Evolutionary conservation across 1,140 invertebrate species (phyloP).

Genomic region (Drosophila arizonae): DNA sequence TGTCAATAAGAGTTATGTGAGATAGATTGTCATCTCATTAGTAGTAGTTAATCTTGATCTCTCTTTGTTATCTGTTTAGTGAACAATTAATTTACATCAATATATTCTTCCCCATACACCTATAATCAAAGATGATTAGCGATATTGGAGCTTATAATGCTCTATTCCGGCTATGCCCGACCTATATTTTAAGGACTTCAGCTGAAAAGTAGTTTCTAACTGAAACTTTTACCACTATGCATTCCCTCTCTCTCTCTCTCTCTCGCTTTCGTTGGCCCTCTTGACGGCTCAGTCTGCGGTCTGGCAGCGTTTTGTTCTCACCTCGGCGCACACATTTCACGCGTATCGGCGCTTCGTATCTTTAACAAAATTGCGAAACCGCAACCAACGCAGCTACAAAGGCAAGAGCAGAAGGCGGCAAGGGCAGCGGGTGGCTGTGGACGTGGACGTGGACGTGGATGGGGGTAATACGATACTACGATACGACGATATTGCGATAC

Average conservation of each 20-base stretch:
- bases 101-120: no score
- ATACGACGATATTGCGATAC: constrained; percentile 11
- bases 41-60: no score
- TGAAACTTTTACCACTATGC: constrained; percentile 12
- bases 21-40: no score
- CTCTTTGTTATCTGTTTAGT: no score
- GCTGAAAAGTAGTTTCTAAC: constrained; percentile 11
- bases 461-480: constrained; percentile 38
- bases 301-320: constrained; percentile 69
- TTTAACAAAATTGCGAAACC: constrained; percentile 79
- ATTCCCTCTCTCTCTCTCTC: neutral
- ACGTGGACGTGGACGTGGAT: neutral
- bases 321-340: constrained; percentile 54
- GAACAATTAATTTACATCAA: no score
- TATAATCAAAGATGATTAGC: no score
- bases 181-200: neutral
- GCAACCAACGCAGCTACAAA: constrained; percentile 51
- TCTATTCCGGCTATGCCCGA: neutral
- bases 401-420: constrained; percentile 3
- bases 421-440: neutral
- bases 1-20: no score
- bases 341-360: constrained; percentile 70
- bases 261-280: neutral
- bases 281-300: constrained; percentile 37
- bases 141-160: neutral